These are phyloP conservation scores for Clunio marinus DNA, from an alignment of 2,888 invertebrate genomes.

Conservation along the genomic window DNA sequence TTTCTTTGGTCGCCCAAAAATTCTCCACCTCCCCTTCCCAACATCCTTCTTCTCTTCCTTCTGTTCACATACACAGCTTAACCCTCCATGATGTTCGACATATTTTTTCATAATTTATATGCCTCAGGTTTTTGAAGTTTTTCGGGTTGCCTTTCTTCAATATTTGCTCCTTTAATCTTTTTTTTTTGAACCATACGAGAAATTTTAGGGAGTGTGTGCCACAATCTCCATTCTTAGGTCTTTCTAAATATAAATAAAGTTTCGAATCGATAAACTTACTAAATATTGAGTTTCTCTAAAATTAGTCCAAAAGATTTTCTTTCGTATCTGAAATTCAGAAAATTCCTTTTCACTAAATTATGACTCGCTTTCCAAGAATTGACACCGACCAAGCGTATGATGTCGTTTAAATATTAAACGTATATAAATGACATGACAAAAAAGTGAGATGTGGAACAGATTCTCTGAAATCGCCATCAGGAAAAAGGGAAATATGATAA, in stretches of 20 bases:
- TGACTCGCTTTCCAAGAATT: not conserved
- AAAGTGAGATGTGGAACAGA: not conserved
- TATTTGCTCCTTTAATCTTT: conserved; percentile 11
- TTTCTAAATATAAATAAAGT: too few species aligned
- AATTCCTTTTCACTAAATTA: too few species aligned
- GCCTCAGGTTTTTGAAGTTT: not conserved
- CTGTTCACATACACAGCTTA: too few species aligned
- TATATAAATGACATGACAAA: conserved; percentile 12
- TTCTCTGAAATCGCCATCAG: not conserved
- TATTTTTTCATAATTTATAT: conserved; percentile 1
- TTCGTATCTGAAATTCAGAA: not conserved
- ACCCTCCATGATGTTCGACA: conserved; percentile 18
- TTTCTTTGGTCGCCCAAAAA: not conserved
- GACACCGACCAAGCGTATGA: not conserved
- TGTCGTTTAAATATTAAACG: too few species aligned
- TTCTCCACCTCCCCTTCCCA: too few species aligned
- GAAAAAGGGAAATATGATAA: not conserved
- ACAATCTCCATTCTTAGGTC: too few species aligned
- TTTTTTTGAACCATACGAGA: too few species aligned
- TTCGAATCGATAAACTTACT: too few species aligned
- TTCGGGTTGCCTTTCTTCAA: not conserved
- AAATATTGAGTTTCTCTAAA: too few species aligned
- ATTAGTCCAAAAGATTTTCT: too few species aligned
- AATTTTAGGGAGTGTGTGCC: too few species aligned
- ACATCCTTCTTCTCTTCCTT: too few species aligned